Evolutionary conservation across 2,888 invertebrate genomes (phyloP).

Genomic region (Ectobius pallidus): DNA sequence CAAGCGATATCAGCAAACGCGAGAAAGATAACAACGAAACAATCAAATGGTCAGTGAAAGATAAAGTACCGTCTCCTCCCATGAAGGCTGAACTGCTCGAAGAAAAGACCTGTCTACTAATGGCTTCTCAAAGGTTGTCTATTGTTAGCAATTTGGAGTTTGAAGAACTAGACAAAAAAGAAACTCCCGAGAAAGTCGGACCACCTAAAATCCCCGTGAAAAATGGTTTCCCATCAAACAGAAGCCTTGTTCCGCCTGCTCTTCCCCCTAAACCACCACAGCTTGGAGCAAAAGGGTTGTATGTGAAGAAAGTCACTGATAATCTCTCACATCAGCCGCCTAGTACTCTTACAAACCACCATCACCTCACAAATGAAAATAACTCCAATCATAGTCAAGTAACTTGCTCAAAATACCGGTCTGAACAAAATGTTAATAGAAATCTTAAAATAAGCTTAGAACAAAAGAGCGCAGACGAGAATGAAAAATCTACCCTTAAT

Average conservation of each 20-base stretch:
- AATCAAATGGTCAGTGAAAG: slow-evolving; percentile 23
- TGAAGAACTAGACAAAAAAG: slow-evolving; percentile 58
- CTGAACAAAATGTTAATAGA: background rate
- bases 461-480: background rate
- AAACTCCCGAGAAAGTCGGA: slow-evolving; percentile 66
- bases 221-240: background rate
- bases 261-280: slow-evolving; percentile 73
- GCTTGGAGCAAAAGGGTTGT: slow-evolving; percentile 26
- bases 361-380: too few species aligned
- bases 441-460: background rate
- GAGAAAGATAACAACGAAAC: slow-evolving; percentile 4
- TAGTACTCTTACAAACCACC: background rate
- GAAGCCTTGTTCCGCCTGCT: slow-evolving; percentile 63
- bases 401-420: background rate
- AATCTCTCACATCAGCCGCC: background rate
- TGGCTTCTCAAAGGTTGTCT: slow-evolving; percentile 52
- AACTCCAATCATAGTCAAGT: background rate
- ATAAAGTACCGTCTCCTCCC: slow-evolving; percentile 39
- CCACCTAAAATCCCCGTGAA: background rate
- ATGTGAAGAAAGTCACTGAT: slow-evolving; percentile 9
- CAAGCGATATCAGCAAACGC: background rate
- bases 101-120: slow-evolving; percentile 52
- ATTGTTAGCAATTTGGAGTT: slow-evolving; percentile 60
- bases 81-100: slow-evolving; percentile 47
- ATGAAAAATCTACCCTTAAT: background rate